Percentiles rank a stretch among this genome's conserved stretches.
Evolutionary conservation across 2,113 vertebrate species (phyloP).

Genomic region (Chionomys nivalis): DNA sequence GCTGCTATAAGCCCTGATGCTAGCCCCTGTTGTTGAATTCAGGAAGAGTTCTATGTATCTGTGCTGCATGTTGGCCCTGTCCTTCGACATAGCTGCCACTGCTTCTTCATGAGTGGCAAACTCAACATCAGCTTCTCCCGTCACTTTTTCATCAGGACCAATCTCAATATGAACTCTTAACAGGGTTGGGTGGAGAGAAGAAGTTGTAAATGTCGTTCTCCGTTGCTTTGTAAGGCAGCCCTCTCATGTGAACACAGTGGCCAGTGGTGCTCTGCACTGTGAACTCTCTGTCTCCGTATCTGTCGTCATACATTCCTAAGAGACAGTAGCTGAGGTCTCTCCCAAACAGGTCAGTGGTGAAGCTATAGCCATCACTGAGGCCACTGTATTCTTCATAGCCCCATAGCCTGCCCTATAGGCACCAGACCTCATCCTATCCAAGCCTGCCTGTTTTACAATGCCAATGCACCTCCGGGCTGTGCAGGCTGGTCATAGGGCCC

Average conservation of each 20-base stretch:
- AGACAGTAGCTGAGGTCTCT: constrained; percentile 80
- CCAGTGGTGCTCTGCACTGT: constrained; percentile 98
- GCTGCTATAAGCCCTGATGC: too few species aligned
- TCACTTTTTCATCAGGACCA: too few species aligned
- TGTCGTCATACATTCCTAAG: constrained; percentile 91
- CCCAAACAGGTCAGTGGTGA: constrained; percentile 72
- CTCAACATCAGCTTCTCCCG: too few species aligned
- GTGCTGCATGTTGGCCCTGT: too few species aligned
- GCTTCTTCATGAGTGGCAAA: too few species aligned
- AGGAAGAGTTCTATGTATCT: too few species aligned
- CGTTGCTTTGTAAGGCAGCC: constrained; percentile 96
- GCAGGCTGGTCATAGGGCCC: constrained; percentile 75
- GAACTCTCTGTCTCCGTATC: constrained; percentile 93
- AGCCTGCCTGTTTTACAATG: constrained; percentile 77
- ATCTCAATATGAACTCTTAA: constrained; percentile 90
- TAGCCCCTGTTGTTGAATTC: too few species aligned
- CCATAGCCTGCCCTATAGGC: constrained; percentile 74
- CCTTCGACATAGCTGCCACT: too few species aligned
- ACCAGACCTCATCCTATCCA: constrained; percentile 87
- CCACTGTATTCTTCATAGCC: constrained; percentile 76
- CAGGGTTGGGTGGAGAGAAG: constrained; percentile 98
- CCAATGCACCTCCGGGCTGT: constrained; percentile 77
- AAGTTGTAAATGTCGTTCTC: constrained; percentile 99
- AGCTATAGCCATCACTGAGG: constrained; percentile 75
- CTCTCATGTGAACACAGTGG: constrained; percentile 98